Base-by-base conservation (phyloP, 2,113 vertebrate genomes). In the Mandrillus leucophaeus region DNA sequence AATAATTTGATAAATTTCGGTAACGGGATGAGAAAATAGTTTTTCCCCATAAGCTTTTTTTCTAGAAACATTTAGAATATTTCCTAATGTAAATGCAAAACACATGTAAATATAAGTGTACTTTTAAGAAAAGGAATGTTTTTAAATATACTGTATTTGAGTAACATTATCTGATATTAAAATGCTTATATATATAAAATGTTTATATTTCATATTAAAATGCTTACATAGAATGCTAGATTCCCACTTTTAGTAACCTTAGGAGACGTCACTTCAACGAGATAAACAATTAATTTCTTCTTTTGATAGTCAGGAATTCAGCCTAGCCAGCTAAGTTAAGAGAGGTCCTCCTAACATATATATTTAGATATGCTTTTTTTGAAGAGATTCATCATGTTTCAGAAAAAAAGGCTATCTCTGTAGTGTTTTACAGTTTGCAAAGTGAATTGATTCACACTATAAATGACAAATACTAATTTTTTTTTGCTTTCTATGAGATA, bases 1-100 rank as follows among this genome's bases (percentile, higher is more conserved):
- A 97, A 95, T 93, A 93, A 83, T 76, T 86, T 16, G 70, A 82
- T 57, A 94, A 79, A 78, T 96, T 91, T 93, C 3, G 25, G 2
- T 95, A 92, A 80, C 3, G 5, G 52, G 52, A 73, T 93, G 35
- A 93, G 86, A 90, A 95, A 93, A 55, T 3, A 43, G 1, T 43
- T 89, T 95, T 93, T 48, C 7, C 40, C 3, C 8, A 14, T 88
- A 92, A 90, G 3, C 14, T 61, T 91, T 68, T 90, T 90, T 92
- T 30, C 40, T 11, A 57, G 27, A 95, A 85, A 30, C 76, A 88
- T 92, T 76, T 96, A 92, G 82, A 18, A 55, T 76, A 78, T 82
- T 78, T 23, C 32, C 38, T 91, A 45, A 57, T 68, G 80, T 93
- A 85, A 95, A 84, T 95, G 35, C 43, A 70, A 85, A 72, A 30